Evolutionary conservation across 2,797 vertebrate species (phyloP).

Genomic region (Enteromius radiatus): DNA sequence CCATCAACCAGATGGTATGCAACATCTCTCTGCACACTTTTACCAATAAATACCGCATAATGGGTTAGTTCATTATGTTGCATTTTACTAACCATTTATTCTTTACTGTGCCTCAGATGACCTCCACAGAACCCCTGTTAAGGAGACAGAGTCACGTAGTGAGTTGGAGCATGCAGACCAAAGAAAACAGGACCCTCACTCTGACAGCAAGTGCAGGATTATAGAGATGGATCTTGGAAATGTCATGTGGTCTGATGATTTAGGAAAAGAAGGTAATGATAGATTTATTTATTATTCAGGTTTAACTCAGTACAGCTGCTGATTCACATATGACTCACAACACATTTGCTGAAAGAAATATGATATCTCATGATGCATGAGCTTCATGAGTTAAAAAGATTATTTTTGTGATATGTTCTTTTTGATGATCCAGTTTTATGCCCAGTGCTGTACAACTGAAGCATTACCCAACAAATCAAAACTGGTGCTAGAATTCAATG

Average conservation of each 20-base stretch:
- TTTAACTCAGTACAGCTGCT: neutral
- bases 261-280: conserved; percentile 49
- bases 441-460: conserved; percentile 14
- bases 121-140: conserved; percentile 20
- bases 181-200: neutral
- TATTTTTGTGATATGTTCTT: neutral
- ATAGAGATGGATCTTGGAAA: conserved; percentile 28
- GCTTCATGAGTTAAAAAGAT: conserved; percentile 16
- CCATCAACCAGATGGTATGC: neutral
- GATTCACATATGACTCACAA: neutral
- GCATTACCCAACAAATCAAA: neutral
- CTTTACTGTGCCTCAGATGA: conserved; percentile 46
- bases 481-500: neutral
- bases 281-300: conserved; percentile 7
- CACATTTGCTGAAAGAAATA: conserved; percentile 12
- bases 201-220: conserved; percentile 20
- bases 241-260: conserved; percentile 41
- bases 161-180: conserved; percentile 26
- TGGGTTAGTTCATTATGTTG: neutral
- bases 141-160: conserved; percentile 39
- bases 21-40: neutral
- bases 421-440: neutral
- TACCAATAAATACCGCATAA: neutral
- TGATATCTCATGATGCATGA: neutral
- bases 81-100: conserved; percentile 4